Evolutionary conservation across 2,797 vertebrate species (phyloP).

Genomic region (Schizothorax lantsangensis): DNA sequence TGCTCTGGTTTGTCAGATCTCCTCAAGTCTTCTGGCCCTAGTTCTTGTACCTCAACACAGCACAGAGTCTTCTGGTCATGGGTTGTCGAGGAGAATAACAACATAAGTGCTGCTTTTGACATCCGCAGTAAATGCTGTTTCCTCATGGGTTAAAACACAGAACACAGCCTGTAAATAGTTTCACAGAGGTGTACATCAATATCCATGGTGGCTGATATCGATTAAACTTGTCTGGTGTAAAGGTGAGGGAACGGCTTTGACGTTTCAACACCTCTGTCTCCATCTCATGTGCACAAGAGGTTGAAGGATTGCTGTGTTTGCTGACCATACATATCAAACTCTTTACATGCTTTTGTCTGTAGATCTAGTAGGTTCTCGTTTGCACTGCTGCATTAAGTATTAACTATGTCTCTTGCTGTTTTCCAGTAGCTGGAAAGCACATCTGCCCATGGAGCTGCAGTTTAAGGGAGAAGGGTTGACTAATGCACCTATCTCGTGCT

Average conservation of each 20-base stretch:
- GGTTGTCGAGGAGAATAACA: background rate
- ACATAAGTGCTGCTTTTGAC: background rate
- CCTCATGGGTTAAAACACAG: slow-evolving; percentile 24
- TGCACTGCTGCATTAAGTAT: background rate
- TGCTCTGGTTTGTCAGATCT: background rate
- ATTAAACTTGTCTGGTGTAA: slow-evolving; percentile 13
- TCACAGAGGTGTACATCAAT: slow-evolving; percentile 26
- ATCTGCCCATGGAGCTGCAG: slow-evolving; percentile 27
- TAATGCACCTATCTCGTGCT: slow-evolving; percentile 46
- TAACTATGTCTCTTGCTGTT: slow-evolving; percentile 8
- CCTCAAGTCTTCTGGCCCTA: background rate
- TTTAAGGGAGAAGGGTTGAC: slow-evolving; percentile 47
- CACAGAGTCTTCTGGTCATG: slow-evolving; percentile 6
- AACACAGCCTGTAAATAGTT: slow-evolving; percentile 22
- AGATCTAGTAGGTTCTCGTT: background rate
- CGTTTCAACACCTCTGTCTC: background rate
- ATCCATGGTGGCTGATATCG: slow-evolving; percentile 24
- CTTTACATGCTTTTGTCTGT: background rate
- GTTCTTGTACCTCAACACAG: background rate
- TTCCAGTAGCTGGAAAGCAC: background rate
- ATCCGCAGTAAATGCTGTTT: background rate
- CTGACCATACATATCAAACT: background rate
- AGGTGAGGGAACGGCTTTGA: slow-evolving; percentile 1
- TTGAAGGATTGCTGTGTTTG: background rate
- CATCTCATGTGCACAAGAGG: background rate